These are phyloP conservation scores for Melanaphis sacchari DNA, from an alignment of 1,140 invertebrate genomes.

Conservation along the genomic window DNA sequence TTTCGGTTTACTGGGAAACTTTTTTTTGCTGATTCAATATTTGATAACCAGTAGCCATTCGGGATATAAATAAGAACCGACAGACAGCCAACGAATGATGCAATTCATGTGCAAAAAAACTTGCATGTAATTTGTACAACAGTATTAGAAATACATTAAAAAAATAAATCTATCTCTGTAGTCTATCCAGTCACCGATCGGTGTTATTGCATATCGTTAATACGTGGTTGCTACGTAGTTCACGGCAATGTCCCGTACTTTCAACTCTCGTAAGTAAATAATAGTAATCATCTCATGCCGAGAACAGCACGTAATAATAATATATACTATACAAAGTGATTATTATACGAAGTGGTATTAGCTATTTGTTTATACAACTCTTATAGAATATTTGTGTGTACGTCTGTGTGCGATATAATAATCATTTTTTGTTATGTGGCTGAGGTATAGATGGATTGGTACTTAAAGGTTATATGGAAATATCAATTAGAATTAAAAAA, in stretches of 20 bases:
- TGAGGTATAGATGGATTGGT: no score
- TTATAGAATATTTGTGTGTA: no score
- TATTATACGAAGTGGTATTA: background rate
- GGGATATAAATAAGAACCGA: conserved; percentile 25
- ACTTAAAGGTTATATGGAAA: no score
- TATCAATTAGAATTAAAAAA: no score
- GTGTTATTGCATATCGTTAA: background rate
- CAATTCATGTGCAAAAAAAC: background rate
- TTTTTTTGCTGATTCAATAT: conserved; percentile 8
- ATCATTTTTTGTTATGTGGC: no score
- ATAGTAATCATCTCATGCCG: background rate
- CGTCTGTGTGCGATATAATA: no score
- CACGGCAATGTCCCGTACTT: background rate
- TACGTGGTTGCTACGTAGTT: background rate
- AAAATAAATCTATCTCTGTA: background rate
- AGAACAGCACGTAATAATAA: background rate
- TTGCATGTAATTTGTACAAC: background rate
- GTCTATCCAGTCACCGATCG: background rate
- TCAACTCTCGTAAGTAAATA: background rate
- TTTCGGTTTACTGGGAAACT: background rate
- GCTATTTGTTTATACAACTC: no score
- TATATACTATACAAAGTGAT: background rate
- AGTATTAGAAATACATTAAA: background rate
- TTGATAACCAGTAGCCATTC: background rate
- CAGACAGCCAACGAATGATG: background rate